phyloP scores from a whole-genome alignment of 2,888 invertebrate genomes.

The Balanococcus diminutus region DNA sequence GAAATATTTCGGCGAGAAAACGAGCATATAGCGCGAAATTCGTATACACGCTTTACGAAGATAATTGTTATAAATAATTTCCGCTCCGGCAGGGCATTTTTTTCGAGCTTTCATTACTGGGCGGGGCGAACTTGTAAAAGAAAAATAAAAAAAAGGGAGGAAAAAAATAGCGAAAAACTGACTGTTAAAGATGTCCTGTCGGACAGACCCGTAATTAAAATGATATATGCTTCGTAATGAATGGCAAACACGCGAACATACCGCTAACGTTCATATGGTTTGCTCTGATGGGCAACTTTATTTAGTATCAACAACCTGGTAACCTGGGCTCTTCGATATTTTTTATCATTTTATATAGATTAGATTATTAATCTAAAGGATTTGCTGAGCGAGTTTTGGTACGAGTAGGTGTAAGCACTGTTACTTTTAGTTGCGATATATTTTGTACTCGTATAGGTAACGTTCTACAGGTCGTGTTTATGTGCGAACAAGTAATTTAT shows the following conservation, averaged over 20 bases:
- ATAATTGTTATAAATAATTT: constrained; percentile 10
- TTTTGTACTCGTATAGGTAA: too few relatives aligned
- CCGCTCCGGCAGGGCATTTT: background rate
- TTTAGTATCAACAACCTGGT: background rate
- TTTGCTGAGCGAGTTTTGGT: background rate
- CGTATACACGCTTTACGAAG: background rate
- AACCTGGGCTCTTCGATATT: background rate
- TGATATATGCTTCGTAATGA: background rate
- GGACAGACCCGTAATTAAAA: background rate
- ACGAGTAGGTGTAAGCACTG: background rate
- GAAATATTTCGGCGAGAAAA: constrained; percentile 2
- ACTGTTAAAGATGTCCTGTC: background rate
- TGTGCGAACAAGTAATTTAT: too few relatives aligned
- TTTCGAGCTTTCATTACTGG: background rate
- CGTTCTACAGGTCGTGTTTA: too few relatives aligned
- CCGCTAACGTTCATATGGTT: background rate
- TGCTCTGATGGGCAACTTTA: background rate
- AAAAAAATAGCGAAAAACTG: background rate
- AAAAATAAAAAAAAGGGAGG: background rate
- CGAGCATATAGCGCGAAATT: background rate
- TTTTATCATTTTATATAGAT: background rate
- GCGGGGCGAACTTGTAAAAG: background rate
- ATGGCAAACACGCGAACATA: background rate
- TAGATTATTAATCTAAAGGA: background rate
- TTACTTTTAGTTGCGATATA: too few relatives aligned